phyloP scores from a whole-genome alignment of 1,140 invertebrate species.

The Holotrichia oblita region DNA sequence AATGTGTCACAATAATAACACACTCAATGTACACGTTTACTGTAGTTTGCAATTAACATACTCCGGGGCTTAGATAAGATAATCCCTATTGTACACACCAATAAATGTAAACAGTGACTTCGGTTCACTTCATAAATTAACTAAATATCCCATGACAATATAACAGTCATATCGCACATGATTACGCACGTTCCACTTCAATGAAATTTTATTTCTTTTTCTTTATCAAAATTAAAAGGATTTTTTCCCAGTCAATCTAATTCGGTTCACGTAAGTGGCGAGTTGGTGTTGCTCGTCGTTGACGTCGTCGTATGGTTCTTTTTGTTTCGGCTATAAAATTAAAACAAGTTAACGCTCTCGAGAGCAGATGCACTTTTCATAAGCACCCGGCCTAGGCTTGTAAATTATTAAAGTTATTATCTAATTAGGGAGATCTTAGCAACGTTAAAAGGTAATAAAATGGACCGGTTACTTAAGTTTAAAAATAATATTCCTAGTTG shows the following conservation, averaged over 20 bases:
- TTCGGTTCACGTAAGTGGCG: background rate
- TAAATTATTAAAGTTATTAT: constrained; percentile 15
- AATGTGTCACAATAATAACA: background rate
- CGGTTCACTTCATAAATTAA: background rate
- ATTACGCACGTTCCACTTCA: too few relatives aligned
- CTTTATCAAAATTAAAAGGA: background rate
- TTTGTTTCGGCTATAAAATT: background rate
- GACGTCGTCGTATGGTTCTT: background rate
- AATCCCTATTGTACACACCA: background rate
- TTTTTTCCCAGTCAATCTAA: background rate
- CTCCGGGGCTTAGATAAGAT: background rate
- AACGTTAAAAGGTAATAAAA: background rate
- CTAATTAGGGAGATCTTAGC: background rate
- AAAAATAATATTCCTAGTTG: background rate
- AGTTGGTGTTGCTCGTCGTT: background rate
- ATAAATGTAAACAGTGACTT: background rate
- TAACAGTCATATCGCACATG: too few relatives aligned
- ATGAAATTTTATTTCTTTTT: too few relatives aligned
- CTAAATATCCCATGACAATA: background rate
- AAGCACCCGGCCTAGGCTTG: background rate
- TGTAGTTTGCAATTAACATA: background rate
- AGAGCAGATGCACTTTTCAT: background rate
- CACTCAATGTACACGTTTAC: background rate
- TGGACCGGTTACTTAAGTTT: background rate
- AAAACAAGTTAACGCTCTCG: background rate